phyloP scores from a whole-genome alignment of 2,888 invertebrate species.

The Drosophila mimica region DNA sequence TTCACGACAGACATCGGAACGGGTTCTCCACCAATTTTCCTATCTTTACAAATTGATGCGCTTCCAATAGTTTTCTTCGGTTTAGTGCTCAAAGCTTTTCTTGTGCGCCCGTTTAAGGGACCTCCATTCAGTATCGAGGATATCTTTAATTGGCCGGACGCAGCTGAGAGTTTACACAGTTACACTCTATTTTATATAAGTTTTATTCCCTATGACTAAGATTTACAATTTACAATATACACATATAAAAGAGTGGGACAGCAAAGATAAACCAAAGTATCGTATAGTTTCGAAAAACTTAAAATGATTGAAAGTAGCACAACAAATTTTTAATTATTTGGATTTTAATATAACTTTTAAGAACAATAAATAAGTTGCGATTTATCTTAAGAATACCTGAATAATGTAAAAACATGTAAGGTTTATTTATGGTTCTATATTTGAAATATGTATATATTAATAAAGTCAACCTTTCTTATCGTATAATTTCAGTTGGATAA shows the following conservation, averaged over 20 bases:
- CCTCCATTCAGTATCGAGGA: slow-evolving; percentile 13
- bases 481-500: slow-evolving; percentile 55
- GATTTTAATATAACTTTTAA: background rate
- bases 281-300: background rate
- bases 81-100: slow-evolving; percentile 4
- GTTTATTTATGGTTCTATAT: background rate
- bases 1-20: no score
- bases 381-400: background rate
- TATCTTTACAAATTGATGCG: slow-evolving; percentile 93
- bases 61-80: slow-evolving; percentile 89
- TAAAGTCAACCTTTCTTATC: slow-evolving; percentile 39
- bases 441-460: slow-evolving; percentile 1
- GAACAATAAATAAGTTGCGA: background rate
- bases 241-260: background rate
- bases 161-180: background rate
- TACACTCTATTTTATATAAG: no score
- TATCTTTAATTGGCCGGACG: background rate
- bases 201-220: background rate
- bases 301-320: background rate
- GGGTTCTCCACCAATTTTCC: slow-evolving; percentile 88
- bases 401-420: background rate
- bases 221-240: background rate
- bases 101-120: slow-evolving; percentile 18
- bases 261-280: background rate
- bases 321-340: background rate